Percentiles rank a stretch among this genome's conserved stretches.
Evolutionary conservation across 2,888 invertebrate genomes (phyloP).

Genomic region (Oligia fasciuncula): DNA sequence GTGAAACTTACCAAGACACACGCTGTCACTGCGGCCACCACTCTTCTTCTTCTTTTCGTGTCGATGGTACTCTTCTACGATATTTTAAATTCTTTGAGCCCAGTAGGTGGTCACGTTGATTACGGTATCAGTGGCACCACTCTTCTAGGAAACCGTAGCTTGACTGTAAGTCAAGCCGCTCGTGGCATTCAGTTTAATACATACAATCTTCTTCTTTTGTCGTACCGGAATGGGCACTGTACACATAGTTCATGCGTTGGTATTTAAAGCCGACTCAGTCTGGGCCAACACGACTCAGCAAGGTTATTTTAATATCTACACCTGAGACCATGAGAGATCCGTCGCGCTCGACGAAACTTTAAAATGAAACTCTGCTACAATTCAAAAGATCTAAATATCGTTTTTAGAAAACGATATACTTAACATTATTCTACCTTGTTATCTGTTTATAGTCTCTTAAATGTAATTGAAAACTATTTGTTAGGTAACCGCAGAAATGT

Average conservation of each 20-base stretch:
- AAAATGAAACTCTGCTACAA: background rate
- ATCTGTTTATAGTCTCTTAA: background rate
- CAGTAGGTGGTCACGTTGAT: too few relatives aligned
- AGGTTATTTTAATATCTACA: background rate
- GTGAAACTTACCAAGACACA: background rate
- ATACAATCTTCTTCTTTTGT: too few relatives aligned
- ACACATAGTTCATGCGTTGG: too few relatives aligned
- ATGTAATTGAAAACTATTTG: conserved; percentile 10
- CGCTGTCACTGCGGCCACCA: background rate
- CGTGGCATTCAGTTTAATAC: background rate
- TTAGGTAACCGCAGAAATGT: background rate
- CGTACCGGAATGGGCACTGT: too few relatives aligned
- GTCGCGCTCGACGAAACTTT: background rate
- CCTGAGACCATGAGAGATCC: background rate
- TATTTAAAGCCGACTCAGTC: background rate
- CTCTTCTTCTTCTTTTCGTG: too few relatives aligned
- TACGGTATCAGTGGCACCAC: background rate
- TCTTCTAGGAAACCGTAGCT: background rate
- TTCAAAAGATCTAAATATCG: background rate
- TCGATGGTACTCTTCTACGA: too few relatives aligned
- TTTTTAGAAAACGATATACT: background rate
- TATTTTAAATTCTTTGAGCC: too few relatives aligned
- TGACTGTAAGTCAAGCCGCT: background rate
- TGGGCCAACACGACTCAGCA: background rate
- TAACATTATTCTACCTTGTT: background rate